Evolutionary conservation across 2,113 vertebrate genomes (phyloP).

Genomic region (Pollachius pollachius): DNA sequence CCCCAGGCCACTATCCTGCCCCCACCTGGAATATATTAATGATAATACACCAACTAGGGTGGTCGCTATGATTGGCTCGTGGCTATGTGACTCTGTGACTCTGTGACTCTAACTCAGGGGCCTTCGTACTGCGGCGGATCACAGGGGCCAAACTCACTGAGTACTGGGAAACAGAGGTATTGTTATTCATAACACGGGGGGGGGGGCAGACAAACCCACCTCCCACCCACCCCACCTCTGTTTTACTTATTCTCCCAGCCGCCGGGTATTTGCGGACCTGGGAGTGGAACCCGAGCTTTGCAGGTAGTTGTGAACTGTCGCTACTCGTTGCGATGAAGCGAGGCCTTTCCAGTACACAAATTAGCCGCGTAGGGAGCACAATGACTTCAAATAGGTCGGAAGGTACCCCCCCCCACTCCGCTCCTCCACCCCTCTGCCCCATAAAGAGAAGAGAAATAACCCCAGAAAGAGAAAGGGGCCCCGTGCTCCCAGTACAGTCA

Average conservation of each 20-base stretch:
- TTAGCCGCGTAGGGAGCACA: conserved; percentile 63
- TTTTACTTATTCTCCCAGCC: conserved; percentile 21
- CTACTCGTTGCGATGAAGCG: conserved; percentile 72
- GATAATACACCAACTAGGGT: no score
- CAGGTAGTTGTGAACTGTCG: conserved; percentile 79
- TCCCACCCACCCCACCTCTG: conserved; percentile 45
- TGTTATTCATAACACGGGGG: conserved; percentile 68
- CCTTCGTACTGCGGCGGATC: conserved; percentile 41
- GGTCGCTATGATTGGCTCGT: no score
- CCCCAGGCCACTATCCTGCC: no score
- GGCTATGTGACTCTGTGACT: conserved; percentile 21
- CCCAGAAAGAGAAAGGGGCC: conserved; percentile 42
- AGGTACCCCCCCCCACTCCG: conserved; percentile 67
- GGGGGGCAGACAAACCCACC: conserved; percentile 43
- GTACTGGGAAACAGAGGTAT: conserved; percentile 66
- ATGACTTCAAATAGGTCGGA: conserved; percentile 80
- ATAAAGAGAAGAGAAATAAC: not conserved
- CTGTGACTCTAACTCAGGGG: conserved; percentile 52
- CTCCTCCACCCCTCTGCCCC: no score
- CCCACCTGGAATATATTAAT: no score
- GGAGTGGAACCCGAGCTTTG: conserved; percentile 61
- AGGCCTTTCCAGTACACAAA: conserved; percentile 57
- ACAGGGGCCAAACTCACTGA: conserved; percentile 48
- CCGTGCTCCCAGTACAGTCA: conserved; percentile 43
- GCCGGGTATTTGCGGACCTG: conserved; percentile 5